phyloP scores from a whole-genome alignment of 2,797 vertebrate genomes.

The Leptodactylus fallax region DNA sequence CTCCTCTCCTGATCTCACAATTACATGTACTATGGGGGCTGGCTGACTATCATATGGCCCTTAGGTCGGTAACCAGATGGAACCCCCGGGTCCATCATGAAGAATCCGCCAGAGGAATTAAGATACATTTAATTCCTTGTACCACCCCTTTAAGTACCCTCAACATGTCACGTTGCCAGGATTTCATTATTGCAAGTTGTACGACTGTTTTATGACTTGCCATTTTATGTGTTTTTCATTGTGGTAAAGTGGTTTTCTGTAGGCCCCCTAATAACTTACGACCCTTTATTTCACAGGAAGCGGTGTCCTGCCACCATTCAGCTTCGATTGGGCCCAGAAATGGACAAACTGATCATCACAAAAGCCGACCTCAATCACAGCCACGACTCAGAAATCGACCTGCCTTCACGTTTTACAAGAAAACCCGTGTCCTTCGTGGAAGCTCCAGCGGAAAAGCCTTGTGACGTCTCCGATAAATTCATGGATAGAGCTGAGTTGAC shows the following conservation, averaged over 20 bases:
- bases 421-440: constrained; percentile 43
- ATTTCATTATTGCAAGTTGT: background rate
- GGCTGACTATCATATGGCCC: too few relatives aligned
- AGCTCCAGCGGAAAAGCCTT: background rate
- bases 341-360: constrained; percentile 57
- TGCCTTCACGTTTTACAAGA: constrained; percentile 54
- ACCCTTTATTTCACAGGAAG: constrained; percentile 21
- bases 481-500: constrained; percentile 57
- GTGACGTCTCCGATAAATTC: constrained; percentile 49
- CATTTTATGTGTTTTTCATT: background rate
- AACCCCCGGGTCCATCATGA: too few relatives aligned
- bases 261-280: too few relatives aligned
- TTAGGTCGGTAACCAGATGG: too few relatives aligned
- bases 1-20: too few relatives aligned
- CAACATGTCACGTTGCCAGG: too few relatives aligned
- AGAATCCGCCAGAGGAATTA: too few relatives aligned
- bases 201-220: background rate
- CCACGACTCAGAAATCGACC: constrained; percentile 59
- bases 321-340: constrained; percentile 44
- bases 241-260: background rate
- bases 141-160: too few relatives aligned
- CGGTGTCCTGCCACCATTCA: constrained; percentile 58
- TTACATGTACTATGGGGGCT: too few relatives aligned
- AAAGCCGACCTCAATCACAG: constrained; percentile 58
- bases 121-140: too few relatives aligned